These are phyloP conservation scores for Rutilus rutilus DNA, from an alignment of 2,113 vertebrate genomes.

Conservation along the genomic window DNA sequence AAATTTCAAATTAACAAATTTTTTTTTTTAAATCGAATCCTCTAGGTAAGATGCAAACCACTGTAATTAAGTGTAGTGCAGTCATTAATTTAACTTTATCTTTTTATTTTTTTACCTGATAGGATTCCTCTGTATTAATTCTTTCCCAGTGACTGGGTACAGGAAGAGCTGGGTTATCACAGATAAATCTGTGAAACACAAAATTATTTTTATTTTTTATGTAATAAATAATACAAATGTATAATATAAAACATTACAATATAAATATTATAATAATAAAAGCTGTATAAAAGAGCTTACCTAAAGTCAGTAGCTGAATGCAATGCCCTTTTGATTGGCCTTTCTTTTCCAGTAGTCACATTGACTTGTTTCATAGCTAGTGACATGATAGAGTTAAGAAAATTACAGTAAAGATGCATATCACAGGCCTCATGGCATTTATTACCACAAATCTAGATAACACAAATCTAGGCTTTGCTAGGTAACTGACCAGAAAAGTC, in stretches of 20 bases:
- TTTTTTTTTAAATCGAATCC: no score
- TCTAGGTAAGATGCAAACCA: no score
- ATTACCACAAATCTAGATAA: background rate
- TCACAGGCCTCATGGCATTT: background rate
- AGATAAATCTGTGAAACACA: constrained; percentile 85
- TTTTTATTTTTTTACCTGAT: constrained; percentile 78
- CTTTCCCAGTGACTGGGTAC: constrained; percentile 93
- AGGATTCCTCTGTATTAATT: constrained; percentile 89
- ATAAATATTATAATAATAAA: background rate
- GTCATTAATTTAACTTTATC: background rate
- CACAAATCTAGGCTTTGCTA: background rate
- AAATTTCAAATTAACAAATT: no score
- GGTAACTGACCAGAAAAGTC: constrained; percentile 86
- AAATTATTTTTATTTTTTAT: background rate
- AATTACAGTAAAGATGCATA: background rate
- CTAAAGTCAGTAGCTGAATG: constrained; percentile 92
- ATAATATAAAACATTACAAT: background rate
- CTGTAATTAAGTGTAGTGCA: no score
- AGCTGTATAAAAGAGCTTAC: constrained; percentile 68
- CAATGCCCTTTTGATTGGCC: constrained; percentile 90
- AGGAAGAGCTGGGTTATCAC: constrained; percentile 91
- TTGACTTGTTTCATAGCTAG: constrained; percentile 90
- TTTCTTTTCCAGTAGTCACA: constrained; percentile 88
- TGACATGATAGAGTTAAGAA: background rate
- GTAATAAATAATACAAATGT: background rate